Evolutionary conservation across 1,140 invertebrate species (phyloP), one percentile per base, ranked within the genome.

Genomic region (Papilio polyxenes): DNA sequence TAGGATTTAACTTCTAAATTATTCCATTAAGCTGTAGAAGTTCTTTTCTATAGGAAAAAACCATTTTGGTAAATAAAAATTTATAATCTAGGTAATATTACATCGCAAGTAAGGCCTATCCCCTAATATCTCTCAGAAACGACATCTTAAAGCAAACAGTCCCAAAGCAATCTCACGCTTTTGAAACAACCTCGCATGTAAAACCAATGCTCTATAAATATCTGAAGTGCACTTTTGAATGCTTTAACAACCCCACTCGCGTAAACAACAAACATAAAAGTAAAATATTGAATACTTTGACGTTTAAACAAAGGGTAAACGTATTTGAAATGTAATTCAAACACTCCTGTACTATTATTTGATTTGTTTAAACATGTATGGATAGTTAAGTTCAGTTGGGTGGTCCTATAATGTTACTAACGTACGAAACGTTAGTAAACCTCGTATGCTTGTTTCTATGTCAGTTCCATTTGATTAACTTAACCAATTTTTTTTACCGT

Each of bases 151-250:
- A 69, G 37, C 31, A 72, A 72, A 72, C 23, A 72, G 31, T 37
- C 31, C 31, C 11, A 40, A 15, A 72, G 62, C 23, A 65, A 72
- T 72, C 31, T 17, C 37, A 37, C 15, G 31, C 65, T 72, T 72
- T 72, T 72, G 31, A 72, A 56, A 56, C 5, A 37, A 72, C 10
- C 20, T 20, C 31, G 65, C 23, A n/a, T 10, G 13, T 37, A 23
- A 65, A 65, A 65, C 23, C 8, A 17, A 72, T 72, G 65, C 0
- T 37, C 65, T 72, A 72, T 37, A 72, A 72, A 72, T 72, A 72
- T 37, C 65, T 40, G 65, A 37, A 72, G 65, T 72, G 65, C 4
- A 72, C 65, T 72, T 72, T 72, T 72, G 65, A 37, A 40, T 37
- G 59, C 20, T 69, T 31, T 69, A 69, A 69, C 62, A 69, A 69